phyloP scores from a whole-genome alignment of 2,113 vertebrate species.

The Malurus elegans region DNA sequence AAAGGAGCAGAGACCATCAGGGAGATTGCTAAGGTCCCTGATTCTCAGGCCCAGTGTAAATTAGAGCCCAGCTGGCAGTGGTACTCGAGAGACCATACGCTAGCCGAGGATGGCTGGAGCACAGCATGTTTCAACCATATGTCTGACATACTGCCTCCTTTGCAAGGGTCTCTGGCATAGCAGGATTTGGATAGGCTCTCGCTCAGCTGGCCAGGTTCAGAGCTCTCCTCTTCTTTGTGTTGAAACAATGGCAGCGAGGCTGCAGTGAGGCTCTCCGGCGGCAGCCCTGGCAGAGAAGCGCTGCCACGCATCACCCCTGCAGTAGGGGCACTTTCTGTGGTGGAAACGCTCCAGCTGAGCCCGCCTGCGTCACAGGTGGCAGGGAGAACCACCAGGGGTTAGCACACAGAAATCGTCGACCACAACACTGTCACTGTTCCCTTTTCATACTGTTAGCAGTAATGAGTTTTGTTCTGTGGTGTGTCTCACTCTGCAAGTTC shows the following conservation, averaged over 20 bases:
- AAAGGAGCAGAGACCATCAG: constrained; percentile 41
- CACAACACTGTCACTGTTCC: background rate
- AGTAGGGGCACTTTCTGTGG: background rate
- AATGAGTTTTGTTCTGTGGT: background rate
- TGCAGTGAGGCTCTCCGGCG: background rate
- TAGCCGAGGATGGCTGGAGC: constrained; percentile 59
- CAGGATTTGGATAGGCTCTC: background rate
- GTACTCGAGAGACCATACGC: constrained; percentile 56
- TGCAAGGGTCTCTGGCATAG: constrained; percentile 48
- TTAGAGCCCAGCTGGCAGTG: constrained; percentile 62
- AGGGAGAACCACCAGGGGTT: background rate
- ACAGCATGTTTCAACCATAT: constrained; percentile 60
- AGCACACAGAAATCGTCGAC: background rate
- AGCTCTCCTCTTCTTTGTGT: constrained; percentile 40
- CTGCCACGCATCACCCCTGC: background rate
- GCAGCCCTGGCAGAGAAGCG: background rate
- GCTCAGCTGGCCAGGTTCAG: constrained; percentile 47
- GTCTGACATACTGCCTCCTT: constrained; percentile 61
- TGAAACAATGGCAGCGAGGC: background rate
- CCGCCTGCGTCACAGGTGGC: background rate
- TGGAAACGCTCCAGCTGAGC: background rate
- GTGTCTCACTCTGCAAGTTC: background rate
- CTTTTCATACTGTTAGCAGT: background rate
- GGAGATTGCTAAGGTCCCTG: constrained; percentile 10
- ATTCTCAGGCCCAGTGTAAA: constrained; percentile 46